Conservation (phyloP, 2,797 vertebrate species). For the Vultur gryphus region DNA sequence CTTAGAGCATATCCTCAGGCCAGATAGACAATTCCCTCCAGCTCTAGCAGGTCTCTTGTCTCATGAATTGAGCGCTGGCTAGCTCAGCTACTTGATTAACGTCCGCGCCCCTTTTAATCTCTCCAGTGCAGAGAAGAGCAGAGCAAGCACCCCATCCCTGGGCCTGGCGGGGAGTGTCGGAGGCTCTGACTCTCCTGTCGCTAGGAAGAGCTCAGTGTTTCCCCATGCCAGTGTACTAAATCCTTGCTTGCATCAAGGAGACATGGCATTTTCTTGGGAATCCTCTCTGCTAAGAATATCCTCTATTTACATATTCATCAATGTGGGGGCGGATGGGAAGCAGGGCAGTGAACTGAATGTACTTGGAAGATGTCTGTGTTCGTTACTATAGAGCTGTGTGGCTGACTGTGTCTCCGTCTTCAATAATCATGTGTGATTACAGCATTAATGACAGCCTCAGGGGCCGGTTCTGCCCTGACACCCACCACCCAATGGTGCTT, state of each 20-base stretch:
- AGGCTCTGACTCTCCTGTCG: accelerated
- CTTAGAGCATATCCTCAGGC: not conserved
- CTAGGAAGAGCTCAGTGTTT: conserved; percentile 8
- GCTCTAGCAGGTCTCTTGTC: not conserved
- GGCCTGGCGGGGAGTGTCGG: accelerated
- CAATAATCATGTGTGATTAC: not conserved
- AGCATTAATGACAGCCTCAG: not conserved
- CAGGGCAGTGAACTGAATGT: conserved; percentile 57
- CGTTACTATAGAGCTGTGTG: not conserved
- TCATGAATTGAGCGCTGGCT: not conserved
- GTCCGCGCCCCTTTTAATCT: not conserved
- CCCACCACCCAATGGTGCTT: accelerated
- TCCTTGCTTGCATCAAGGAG: conserved; percentile 34
- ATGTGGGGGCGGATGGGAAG: not conserved
- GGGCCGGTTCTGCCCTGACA: not conserved
- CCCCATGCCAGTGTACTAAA: not conserved
- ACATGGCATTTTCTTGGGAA: conserved; percentile 61
- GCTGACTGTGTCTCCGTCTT: not conserved
- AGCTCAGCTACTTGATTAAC: not conserved
- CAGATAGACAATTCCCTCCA: not conserved
- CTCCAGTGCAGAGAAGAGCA: not conserved
- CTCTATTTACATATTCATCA: conserved; percentile 37
- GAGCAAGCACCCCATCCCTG: not conserved
- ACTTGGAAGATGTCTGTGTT: conserved; percentile 37
- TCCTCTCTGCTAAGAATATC: conserved; percentile 65